Percentiles rank a stretch among this genome's conserved stretches.
Evolutionary conservation across 2,888 invertebrate species (phyloP).

Genomic region (Troides oblongomaculatus): DNA sequence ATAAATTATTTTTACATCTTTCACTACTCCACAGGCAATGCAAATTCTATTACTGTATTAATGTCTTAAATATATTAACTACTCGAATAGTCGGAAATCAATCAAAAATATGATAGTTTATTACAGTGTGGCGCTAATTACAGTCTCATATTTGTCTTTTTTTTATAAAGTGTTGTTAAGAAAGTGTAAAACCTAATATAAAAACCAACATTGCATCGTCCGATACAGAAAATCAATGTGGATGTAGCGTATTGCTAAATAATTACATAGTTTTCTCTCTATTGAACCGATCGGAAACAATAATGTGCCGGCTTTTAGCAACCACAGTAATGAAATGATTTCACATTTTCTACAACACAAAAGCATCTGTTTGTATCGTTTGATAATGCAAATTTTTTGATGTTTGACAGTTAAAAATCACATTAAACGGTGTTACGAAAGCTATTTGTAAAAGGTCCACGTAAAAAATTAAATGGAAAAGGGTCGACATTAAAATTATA

Average conservation of each 20-base stretch:
- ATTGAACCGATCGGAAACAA: not conserved
- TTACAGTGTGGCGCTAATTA: no score
- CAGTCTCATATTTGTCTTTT: not conserved
- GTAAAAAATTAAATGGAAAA: conserved; percentile 21
- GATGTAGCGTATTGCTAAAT: not conserved
- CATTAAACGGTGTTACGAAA: not conserved
- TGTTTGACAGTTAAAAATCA: not conserved
- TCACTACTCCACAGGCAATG: no score
- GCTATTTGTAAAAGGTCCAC: conserved; percentile 16
- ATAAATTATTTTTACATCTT: no score
- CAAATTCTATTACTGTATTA: no score
- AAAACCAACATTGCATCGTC: not conserved
- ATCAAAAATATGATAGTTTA: no score
- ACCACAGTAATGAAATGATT: not conserved
- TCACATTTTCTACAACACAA: not conserved
- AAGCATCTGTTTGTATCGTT: no score
- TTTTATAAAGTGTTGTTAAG: not conserved
- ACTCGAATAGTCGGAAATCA: no score
- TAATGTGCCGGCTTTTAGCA: not conserved
- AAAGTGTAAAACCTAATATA: no score
- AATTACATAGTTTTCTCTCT: not conserved
- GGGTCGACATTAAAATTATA: conserved; percentile 19
- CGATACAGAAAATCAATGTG: not conserved
- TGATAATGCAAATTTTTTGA: not conserved
- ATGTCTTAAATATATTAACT: no score